Conservation (phyloP, 2,797 vertebrate species). For the Merluccius polli region DNA sequence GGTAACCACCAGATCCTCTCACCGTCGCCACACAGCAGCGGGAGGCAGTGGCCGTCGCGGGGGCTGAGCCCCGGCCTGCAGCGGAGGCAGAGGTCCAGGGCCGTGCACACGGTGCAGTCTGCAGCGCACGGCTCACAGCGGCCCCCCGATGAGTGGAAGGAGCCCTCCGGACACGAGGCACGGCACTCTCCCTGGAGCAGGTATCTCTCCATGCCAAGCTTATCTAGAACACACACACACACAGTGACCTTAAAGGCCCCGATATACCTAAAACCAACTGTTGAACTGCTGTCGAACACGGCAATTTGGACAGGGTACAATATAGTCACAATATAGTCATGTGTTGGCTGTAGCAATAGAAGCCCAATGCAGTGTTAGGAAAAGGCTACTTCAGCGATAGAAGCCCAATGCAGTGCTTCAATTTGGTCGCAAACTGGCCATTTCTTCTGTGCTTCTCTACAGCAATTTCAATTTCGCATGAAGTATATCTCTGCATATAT, state of each 20-base stretch:
- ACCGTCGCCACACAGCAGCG: conserved; percentile 78
- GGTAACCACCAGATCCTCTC: conserved; percentile 33
- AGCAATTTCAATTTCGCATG: neutral
- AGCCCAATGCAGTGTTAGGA: too few species aligned
- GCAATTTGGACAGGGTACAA: neutral
- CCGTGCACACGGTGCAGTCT: conserved; percentile 76
- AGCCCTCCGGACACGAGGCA: conserved; percentile 75
- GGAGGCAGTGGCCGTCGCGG: conserved; percentile 70
- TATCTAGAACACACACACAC: conserved; percentile 66
- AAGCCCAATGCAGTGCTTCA: too few species aligned
- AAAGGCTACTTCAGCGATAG: too few species aligned
- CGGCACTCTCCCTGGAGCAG: conserved; percentile 76
- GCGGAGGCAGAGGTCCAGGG: conserved; percentile 63
- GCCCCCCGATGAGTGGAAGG: conserved; percentile 63
- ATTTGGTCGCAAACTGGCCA: neutral
- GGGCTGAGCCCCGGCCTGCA: conserved; percentile 72
- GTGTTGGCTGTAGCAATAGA: neutral
- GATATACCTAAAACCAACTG: neutral
- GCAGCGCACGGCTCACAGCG: conserved; percentile 74
- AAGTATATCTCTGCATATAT: neutral
- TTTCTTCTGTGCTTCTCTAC: neutral
- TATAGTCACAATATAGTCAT: neutral
- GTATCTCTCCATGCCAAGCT: conserved; percentile 66
- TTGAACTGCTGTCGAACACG: neutral
- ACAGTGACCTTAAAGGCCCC: neutral